phyloP scores from a whole-genome alignment of 2,888 invertebrate genomes.

The Heliconius sara region DNA sequence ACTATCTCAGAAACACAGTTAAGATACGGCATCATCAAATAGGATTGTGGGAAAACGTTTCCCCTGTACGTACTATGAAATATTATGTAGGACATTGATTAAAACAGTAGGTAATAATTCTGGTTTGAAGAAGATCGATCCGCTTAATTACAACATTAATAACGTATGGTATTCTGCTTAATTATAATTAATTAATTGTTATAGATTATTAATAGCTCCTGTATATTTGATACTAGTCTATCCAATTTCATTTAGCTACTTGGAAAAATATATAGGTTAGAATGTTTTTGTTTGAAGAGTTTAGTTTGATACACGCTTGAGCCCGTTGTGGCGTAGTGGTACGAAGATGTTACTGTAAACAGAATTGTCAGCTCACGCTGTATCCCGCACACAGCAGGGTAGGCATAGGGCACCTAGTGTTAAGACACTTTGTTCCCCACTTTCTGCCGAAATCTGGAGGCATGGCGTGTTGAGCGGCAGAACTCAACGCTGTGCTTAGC shows the following conservation, averaged over 20 bases:
- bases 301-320: neutral
- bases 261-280: neutral
- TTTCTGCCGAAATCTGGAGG: too few relatives aligned
- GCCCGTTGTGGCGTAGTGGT: too few relatives aligned
- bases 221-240: conserved; percentile 3
- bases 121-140: conserved; percentile 15
- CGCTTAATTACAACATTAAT: conserved; percentile 11
- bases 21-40: conserved; percentile 58
- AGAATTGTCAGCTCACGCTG: too few relatives aligned
- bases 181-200: conserved; percentile 5
- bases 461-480: too few relatives aligned
- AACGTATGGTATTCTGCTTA: conserved; percentile 8
- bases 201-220: conserved; percentile 2
- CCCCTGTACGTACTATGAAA: conserved; percentile 19
- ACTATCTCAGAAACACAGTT: conserved; percentile 59
- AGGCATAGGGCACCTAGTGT: too few relatives aligned
- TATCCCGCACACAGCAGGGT: too few relatives aligned
- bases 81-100: conserved; percentile 22
- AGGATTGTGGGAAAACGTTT: conserved; percentile 52
- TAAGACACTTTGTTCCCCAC: too few relatives aligned
- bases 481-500: too few relatives aligned
- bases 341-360: too few relatives aligned
- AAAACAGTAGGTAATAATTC: conserved; percentile 22
- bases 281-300: neutral
- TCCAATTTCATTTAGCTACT: neutral